These are phyloP conservation scores for Pterophyllum scalare DNA, from an alignment of 2,113 vertebrate species.

Conservation along the genomic window DNA sequence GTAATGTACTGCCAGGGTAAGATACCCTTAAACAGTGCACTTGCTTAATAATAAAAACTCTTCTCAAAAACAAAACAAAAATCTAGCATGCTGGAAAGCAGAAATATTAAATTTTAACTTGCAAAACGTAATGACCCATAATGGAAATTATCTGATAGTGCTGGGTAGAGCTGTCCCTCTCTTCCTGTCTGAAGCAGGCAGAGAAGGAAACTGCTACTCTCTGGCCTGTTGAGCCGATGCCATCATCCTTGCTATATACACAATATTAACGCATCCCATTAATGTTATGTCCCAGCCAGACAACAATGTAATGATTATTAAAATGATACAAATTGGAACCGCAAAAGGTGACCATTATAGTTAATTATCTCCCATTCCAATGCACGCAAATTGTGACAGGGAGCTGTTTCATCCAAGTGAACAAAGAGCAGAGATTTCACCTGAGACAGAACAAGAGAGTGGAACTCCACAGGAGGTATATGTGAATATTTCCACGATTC, in stretches of 20 bases:
- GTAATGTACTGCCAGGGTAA: neutral
- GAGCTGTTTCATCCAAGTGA: conserved; percentile 33
- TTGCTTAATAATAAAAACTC: neutral
- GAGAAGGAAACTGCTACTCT: conserved; percentile 32
- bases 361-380: conserved; percentile 67
- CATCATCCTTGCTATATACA: neutral
- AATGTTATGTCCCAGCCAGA: conserved; percentile 68
- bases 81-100: neutral
- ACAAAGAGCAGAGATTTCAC: conserved; percentile 51
- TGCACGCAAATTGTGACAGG: conserved; percentile 35
- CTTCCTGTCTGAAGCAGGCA: neutral
- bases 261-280: conserved; percentile 53
- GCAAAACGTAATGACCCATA: neutral
- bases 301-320: conserved; percentile 74
- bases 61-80: neutral
- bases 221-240: neutral
- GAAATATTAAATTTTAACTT: neutral
- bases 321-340: conserved; percentile 67
- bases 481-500: conserved; percentile 55
- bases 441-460: conserved; percentile 41
- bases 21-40: neutral
- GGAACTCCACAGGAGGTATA: neutral
- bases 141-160: neutral
- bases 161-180: too few relatives aligned
- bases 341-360: conserved; percentile 61